phyloP scores from a whole-genome alignment of 2,797 vertebrate genomes.

The Clangula hyemalis region DNA sequence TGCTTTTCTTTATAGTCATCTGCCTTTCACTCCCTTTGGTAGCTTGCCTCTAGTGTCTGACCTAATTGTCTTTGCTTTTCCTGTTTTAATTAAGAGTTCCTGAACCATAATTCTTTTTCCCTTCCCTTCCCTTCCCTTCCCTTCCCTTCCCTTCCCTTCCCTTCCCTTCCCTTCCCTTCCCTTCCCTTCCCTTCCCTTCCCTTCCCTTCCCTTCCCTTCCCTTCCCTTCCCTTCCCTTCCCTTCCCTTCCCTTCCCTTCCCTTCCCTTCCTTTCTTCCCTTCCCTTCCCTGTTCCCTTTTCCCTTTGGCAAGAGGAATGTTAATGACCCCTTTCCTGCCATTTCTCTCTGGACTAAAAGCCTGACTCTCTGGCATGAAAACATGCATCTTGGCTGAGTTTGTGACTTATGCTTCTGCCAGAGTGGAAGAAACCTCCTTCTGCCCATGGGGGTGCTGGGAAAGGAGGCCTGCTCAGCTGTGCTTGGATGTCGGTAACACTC shows the following conservation, averaged over 20 bases:
- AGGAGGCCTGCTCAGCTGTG: not conserved
- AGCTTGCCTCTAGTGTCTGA: constrained; percentile 11
- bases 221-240: not conserved
- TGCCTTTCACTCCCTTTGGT: constrained; percentile 44
- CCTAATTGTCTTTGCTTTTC: not conserved
- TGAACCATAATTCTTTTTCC: not conserved
- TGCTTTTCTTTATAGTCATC: not conserved
- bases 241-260: not conserved
- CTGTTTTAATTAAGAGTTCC: not conserved
- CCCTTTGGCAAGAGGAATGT: not conserved
- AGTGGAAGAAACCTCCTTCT: not conserved
- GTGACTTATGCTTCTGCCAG: not conserved
- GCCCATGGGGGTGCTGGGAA: not conserved
- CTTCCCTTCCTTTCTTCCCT: too few relatives aligned
- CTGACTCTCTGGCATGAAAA: not conserved
- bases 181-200: not conserved
- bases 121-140: too few relatives aligned
- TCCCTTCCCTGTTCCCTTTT: not conserved
- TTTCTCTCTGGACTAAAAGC: not conserved
- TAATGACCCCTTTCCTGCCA: not conserved
- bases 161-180: too few relatives aligned
- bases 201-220: too few relatives aligned
- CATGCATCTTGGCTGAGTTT: not conserved
- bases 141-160: too few relatives aligned
- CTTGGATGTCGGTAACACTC: not conserved